Evolutionary conservation across 2,113 vertebrate genomes (phyloP), one percentile per base, ranked within the genome.

Genomic region (Proterorhinus semilunaris): DNA sequence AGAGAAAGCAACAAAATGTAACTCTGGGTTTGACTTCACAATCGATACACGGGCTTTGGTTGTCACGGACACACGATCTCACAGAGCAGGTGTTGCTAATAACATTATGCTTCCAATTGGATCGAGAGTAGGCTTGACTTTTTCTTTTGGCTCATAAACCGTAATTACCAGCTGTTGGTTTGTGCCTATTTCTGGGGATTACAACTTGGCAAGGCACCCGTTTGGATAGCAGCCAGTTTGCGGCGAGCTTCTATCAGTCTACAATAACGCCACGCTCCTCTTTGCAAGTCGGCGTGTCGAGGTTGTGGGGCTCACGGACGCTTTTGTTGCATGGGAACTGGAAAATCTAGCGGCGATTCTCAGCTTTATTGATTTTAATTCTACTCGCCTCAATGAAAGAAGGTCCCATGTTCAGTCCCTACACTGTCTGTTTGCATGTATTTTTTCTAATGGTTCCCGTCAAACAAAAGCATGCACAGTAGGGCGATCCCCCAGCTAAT

Each of bases 51-150:
- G 57, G n/a, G 42, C 8, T 44, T n/a, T 45, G 58, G 58, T 61
- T 61, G 58, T 61, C 58, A 61, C 45, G 58, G 58, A 61, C 42
- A 61, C 58, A 61, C 42, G 16, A n/a, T 45, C 58, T 61, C 11
- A 55, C 17, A 8, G 36, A 61, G 58, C 42, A 61, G 58, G 42
- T 61, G 58, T 45, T 44, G 58, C 42, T 61, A 44, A 61, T 61
- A 61, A 45, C 42, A 45, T 61, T 61, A 61, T 1, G 6, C 58
- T 61, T 45, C 58, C 58, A 61, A 45, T 61, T 61, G 58, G 15
- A 44, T 42, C 42, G 8, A 61, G 42, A 59, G 43, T 43, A 59
- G 36, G 57, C 12, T 59, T 43, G 6, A 15, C 36, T 42, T 43
- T 59, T n/a, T n/a, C n/a, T n/a, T 13, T 59, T 61, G 8, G 36